Evolutionary conservation across 2,797 vertebrate species (phyloP).

Genomic region (Clarias platycephalus): DNA sequence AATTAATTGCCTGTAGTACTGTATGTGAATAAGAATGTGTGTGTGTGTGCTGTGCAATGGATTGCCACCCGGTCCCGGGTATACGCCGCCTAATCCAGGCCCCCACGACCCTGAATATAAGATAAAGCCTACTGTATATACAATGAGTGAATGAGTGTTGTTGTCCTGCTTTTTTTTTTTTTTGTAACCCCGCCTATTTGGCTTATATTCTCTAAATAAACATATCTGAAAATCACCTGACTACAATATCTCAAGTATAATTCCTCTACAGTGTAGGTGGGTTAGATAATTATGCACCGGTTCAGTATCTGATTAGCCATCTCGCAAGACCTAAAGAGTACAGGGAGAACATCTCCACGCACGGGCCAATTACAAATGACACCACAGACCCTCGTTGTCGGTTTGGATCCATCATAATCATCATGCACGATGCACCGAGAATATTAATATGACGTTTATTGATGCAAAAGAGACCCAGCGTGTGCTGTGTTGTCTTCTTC

Average conservation of each 20-base stretch:
- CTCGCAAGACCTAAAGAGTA: conserved; percentile 24
- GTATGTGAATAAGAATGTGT: too few species aligned
- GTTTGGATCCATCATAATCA: conserved; percentile 62
- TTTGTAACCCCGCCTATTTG: conserved; percentile 12
- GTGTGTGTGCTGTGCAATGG: too few species aligned
- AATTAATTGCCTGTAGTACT: too few species aligned
- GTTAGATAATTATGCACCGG: conserved; percentile 53
- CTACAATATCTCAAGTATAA: conserved; percentile 15
- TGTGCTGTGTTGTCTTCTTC: conserved; percentile 14
- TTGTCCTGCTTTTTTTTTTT: not conserved
- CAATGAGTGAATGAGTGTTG: too few species aligned
- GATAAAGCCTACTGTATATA: too few species aligned
- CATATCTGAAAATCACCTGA: conserved; percentile 26
- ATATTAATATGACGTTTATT: conserved; percentile 61
- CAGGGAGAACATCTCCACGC: conserved; percentile 48
- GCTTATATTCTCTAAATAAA: not conserved
- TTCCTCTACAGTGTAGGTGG: conserved; percentile 26
- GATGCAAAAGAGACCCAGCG: conserved; percentile 54
- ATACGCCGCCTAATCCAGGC: too few species aligned
- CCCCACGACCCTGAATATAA: too few species aligned
- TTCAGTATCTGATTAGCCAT: conserved; percentile 54
- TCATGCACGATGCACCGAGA: conserved; percentile 43
- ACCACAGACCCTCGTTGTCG: conserved; percentile 55
- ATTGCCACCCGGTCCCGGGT: too few species aligned
- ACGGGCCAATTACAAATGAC: conserved; percentile 55